Evolutionary conservation across 2,797 vertebrate genomes (phyloP).

Genomic region (Chaetodon trifasciatus): DNA sequence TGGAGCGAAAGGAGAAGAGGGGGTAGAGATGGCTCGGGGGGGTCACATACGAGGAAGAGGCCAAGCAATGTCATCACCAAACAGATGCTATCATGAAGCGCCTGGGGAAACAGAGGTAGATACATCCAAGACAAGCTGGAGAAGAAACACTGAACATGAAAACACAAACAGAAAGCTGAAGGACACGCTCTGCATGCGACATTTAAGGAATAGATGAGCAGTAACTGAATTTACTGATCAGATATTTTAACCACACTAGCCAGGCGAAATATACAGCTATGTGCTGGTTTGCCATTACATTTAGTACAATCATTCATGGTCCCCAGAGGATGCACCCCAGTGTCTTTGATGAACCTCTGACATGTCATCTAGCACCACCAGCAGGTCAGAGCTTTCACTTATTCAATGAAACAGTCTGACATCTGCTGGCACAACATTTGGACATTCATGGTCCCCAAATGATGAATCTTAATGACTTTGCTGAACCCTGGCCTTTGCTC

Average conservation of each 20-base stretch:
- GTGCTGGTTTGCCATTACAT: not conserved
- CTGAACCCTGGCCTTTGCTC: too few relatives aligned
- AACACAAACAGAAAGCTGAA: not conserved
- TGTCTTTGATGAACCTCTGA: not conserved
- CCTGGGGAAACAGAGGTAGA: constrained; percentile 16
- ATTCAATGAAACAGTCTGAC: not conserved
- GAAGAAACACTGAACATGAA: not conserved
- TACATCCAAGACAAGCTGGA: constrained; percentile 25
- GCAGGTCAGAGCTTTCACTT: not conserved
- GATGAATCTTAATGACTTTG: not conserved
- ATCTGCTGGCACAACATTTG: too few relatives aligned
- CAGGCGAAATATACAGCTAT: not conserved
- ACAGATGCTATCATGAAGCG: constrained; percentile 51
- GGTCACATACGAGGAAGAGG: constrained; percentile 27
- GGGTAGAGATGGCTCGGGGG: constrained; percentile 35
- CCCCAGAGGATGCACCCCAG: not conserved
- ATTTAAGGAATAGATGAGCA: not conserved
- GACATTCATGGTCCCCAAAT: not conserved
- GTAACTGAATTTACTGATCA: not conserved
- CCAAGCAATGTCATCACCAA: constrained; percentile 44
- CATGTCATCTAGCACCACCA: not conserved
- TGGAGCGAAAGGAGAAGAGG: constrained; percentile 21
- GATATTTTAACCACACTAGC: not conserved
- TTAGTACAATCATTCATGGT: not conserved
- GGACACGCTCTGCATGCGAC: not conserved